Evolutionary conservation across 2,888 invertebrate genomes (phyloP).

Genomic region (Epirrhoe tristata): DNA sequence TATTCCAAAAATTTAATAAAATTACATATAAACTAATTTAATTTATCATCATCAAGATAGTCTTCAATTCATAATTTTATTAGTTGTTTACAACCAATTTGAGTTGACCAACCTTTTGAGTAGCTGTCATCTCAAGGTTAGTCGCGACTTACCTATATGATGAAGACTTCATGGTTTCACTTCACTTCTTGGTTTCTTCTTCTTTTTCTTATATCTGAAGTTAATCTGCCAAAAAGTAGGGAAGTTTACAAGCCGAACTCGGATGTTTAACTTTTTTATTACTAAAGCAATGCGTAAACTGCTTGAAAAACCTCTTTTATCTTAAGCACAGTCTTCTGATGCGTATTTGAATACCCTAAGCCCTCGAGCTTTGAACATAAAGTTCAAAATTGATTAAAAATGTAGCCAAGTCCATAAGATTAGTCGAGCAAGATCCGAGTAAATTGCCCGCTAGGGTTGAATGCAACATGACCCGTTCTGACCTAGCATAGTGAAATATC

Average conservation of each 20-base stretch:
- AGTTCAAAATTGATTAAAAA: slow-evolving; percentile 30
- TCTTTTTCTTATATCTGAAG: too few relatives aligned
- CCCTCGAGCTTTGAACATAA: slow-evolving; percentile 24
- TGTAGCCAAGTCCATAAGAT: slow-evolving; percentile 27
- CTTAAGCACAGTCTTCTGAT: not conserved
- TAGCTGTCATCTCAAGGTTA: too few relatives aligned
- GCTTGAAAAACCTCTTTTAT: not conserved
- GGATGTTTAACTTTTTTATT: not conserved
- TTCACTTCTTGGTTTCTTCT: too few relatives aligned
- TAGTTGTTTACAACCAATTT: too few relatives aligned
- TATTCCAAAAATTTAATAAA: too few relatives aligned
- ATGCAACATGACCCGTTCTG: slow-evolving; percentile 36
- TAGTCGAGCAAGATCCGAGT: slow-evolving; percentile 30
- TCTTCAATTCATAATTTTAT: too few relatives aligned
- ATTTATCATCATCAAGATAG: too few relatives aligned
- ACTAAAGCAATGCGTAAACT: slow-evolving; percentile 8
- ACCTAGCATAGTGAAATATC: slow-evolving; percentile 28
- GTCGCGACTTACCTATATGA: too few relatives aligned
- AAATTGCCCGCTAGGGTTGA: slow-evolving; percentile 36
- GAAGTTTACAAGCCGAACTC: not conserved
- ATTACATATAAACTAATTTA: too few relatives aligned
- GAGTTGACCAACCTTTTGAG: too few relatives aligned
- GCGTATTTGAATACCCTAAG: slow-evolving; percentile 11
- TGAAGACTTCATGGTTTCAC: too few relatives aligned
- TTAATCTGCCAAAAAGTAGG: not conserved